Conservation (phyloP, 1,140 invertebrate genomes). For the Lethrus apterus region DNA sequence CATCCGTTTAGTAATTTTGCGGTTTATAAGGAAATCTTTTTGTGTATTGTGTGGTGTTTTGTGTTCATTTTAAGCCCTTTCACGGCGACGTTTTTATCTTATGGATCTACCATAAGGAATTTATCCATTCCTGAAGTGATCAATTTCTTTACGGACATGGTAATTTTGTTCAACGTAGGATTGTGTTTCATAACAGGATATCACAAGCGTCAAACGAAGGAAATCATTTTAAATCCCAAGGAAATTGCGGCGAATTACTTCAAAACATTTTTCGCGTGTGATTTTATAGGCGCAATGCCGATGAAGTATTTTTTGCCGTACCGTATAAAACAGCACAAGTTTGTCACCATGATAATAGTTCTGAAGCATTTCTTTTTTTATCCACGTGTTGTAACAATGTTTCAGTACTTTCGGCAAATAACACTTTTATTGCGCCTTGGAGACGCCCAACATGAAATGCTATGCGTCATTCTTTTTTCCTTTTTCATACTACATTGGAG, state of each 20-base stretch:
- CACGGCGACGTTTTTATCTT: conserved; percentile 9
- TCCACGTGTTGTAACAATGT: conserved; percentile 9
- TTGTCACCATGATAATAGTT: neutral
- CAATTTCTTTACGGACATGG: neutral
- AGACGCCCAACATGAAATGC: conserved; percentile 12
- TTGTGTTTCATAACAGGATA: conserved; percentile 17
- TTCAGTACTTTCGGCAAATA: conserved; percentile 12
- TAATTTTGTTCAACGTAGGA: conserved; percentile 12
- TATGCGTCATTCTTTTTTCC: conserved; percentile 7
- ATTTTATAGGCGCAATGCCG: conserved; percentile 8
- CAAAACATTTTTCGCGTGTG: conserved; percentile 17
- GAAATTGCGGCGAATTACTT: conserved; percentile 14
- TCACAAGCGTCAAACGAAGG: conserved; percentile 10
- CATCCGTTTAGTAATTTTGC: conserved; percentile 18
- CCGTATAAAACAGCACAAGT: neutral
- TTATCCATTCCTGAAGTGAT: conserved; percentile 2
- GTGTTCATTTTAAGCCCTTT: conserved; percentile 15
- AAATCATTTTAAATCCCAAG: conserved; percentile 13
- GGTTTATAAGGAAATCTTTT: conserved; percentile 11
- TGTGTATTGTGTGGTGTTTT: conserved; percentile 12
- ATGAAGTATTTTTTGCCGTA: neutral
- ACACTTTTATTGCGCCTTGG: conserved; percentile 2
- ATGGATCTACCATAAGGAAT: too few species aligned
- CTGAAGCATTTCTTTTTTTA: conserved; percentile 1
- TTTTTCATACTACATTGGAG: conserved; percentile 18